A percentile compares a stretch with the other conserved stretches of the same genome.
Evolutionary conservation across 2,888 invertebrate genomes (phyloP).

Genomic region (Eristalis intricaria): DNA sequence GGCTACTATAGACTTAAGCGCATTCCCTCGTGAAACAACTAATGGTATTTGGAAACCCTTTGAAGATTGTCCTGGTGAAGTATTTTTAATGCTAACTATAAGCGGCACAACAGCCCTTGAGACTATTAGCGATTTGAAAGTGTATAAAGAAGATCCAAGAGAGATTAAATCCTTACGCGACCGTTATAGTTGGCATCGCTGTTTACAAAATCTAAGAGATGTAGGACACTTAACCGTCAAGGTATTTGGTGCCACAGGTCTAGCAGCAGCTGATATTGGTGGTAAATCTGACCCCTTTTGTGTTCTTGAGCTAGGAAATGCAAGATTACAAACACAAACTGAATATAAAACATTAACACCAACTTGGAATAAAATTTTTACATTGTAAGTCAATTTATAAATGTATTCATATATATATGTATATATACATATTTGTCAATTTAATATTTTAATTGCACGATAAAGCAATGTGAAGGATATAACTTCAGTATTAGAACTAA

Average conservation of each 20-base stretch:
- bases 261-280: conserved; percentile 97
- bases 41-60: conserved; percentile 94
- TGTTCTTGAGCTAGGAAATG: conserved; percentile 96
- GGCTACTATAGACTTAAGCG: conserved; percentile 91
- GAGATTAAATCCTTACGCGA: conserved; percentile 85
- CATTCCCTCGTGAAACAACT: conserved; percentile 93
- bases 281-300: conserved; percentile 99
- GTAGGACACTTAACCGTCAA: conserved; percentile 97
- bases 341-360: conserved; percentile 98
- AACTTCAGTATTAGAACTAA: conserved; percentile 95
- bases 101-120: conserved; percentile 97
- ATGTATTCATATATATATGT: background rate
- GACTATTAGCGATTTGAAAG: conserved; percentile 94
- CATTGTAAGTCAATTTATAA: conserved; percentile 88
- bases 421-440: background rate
- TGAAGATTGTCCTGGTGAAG: conserved; percentile 92
- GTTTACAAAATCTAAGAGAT: conserved; percentile 89
- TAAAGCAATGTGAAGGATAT: conserved; percentile 95
- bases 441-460: background rate
- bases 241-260: conserved; percentile 91
- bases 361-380: conserved; percentile 99
- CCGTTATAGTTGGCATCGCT: conserved; percentile 84
- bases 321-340: conserved; percentile 97
- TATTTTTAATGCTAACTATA: conserved; percentile 95
- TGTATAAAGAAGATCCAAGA: conserved; percentile 90